A percentile compares a stretch with the other conserved stretches of the same genome.
phyloP scores from a whole-genome alignment of 2,888 invertebrate genomes.

The Ptychoptera contaminata region DNA sequence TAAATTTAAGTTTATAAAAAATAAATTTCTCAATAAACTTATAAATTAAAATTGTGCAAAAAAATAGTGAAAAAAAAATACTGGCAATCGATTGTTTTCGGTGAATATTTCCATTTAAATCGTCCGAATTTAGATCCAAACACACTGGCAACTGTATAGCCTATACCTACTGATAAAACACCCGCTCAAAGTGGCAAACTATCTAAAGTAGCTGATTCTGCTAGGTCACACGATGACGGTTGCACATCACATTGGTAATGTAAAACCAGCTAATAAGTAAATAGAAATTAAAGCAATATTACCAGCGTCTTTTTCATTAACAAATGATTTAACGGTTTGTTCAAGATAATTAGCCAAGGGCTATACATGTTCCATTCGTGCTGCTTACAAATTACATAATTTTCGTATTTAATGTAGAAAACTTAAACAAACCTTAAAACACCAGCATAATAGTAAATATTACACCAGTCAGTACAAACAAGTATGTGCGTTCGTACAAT shows the following conservation, averaged over 20 bases:
- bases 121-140: constrained; percentile 65
- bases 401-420: too few species aligned
- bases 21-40: too few species aligned
- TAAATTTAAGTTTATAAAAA: too few species aligned
- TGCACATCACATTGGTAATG: constrained; percentile 68
- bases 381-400: too few species aligned
- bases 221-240: constrained; percentile 36
- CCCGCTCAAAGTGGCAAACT: constrained; percentile 58
- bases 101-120: constrained; percentile 48
- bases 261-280: constrained; percentile 71
- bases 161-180: constrained; percentile 73
- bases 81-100: constrained; percentile 70
- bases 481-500: too few species aligned
- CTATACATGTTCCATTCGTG: constrained; percentile 52
- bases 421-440: too few species aligned
- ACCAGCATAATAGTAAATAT: too few species aligned
- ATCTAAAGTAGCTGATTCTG: constrained; percentile 30
- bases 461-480: too few species aligned
- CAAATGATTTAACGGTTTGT: constrained; percentile 54
- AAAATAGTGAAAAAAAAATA: too few species aligned
- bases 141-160: constrained; percentile 83
- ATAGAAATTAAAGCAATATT: constrained; percentile 69
- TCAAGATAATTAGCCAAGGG: constrained; percentile 51
- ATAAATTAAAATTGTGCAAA: too few species aligned
- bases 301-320: constrained; percentile 83